phyloP scores from a whole-genome alignment of 2,113 vertebrate genomes.

The Dicentrarchus labrax region DNA sequence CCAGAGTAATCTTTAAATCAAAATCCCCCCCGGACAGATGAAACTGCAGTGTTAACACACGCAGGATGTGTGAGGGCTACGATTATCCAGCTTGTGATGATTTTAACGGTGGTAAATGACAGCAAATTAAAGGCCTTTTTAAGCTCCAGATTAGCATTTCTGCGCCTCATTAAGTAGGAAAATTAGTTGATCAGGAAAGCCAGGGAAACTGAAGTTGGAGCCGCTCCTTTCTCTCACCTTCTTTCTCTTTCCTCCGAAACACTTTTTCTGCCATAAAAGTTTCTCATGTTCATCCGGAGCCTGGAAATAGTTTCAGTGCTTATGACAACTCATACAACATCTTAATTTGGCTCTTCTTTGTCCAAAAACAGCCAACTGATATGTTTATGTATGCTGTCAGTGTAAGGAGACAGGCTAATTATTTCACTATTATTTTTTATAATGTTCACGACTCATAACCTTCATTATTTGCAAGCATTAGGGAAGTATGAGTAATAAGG shows the following conservation, averaged over 20 bases:
- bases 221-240: constrained; percentile 18
- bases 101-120: constrained; percentile 76
- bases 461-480: constrained; percentile 46
- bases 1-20: constrained; percentile 79
- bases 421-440: constrained; percentile 23
- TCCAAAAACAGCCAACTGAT: background rate
- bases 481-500: constrained; percentile 38
- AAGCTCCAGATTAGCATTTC: constrained; percentile 76
- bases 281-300: constrained; percentile 8
- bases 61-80: constrained; percentile 58
- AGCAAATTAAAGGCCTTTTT: constrained; percentile 80
- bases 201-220: constrained; percentile 31
- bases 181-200: constrained; percentile 63
- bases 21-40: constrained; percentile 63
- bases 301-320: constrained; percentile 22
- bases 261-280: background rate
- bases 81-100: constrained; percentile 76
- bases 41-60: constrained; percentile 71
- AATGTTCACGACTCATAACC: background rate
- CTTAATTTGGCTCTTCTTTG: background rate
- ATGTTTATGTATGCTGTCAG: background rate
- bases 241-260: constrained; percentile 25
- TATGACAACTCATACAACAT: constrained; percentile 4
- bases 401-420: background rate
- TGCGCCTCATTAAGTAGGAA: constrained; percentile 71